A percentile compares a stretch with the other conserved stretches of the same genome.
Evolutionary conservation across 2,113 vertebrate genomes (phyloP).

Genomic region (Opisthocomus hoazin): DNA sequence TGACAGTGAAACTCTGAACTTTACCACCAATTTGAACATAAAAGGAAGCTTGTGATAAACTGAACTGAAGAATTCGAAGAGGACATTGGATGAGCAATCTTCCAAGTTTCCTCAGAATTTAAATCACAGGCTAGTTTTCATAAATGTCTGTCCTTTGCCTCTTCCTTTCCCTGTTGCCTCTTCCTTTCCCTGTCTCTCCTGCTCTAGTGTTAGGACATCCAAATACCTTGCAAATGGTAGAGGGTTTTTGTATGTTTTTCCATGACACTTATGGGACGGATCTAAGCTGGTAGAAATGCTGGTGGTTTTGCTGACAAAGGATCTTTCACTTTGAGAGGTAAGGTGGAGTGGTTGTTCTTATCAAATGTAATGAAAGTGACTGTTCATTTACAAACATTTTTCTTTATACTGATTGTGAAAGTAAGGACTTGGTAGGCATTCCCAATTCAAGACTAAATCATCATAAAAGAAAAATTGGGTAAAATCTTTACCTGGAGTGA

Average conservation of each 20-base stretch:
- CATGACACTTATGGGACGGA: not conserved
- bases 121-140: not conserved
- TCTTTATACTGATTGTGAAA: not conserved
- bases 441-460: not conserved
- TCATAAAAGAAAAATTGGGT: not conserved
- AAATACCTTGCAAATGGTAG: not conserved
- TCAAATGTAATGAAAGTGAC: not conserved
- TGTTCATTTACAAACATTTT: not conserved
- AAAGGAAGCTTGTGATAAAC: not conserved
- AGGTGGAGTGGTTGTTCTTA: not conserved
- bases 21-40: not conserved
- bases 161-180: not conserved
- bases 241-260: fast-evolving
- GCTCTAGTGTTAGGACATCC: fast-evolving
- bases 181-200: not conserved
- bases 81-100: not conserved
- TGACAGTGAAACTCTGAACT: not conserved
- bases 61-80: not conserved
- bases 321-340: not conserved
- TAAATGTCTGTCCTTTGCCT: not conserved
- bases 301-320: not conserved
- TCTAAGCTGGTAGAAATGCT: not conserved
- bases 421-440: not conserved
- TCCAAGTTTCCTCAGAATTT: not conserved
- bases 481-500: not conserved